phyloP scores from a whole-genome alignment of 2,113 vertebrate species.

The Dipodomys stephensi region DNA sequence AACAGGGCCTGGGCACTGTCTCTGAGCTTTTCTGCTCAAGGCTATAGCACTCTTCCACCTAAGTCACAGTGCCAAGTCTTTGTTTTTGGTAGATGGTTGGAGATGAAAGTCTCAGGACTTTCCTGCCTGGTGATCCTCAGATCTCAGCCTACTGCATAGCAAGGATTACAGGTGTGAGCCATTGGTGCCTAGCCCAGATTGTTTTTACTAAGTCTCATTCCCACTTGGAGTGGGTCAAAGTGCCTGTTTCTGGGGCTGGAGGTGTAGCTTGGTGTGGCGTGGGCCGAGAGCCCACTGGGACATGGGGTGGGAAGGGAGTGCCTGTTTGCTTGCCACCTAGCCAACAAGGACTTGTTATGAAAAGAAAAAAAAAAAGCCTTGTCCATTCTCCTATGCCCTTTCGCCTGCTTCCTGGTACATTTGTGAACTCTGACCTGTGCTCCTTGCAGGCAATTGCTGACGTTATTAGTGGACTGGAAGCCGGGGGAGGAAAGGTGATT shows the following conservation, averaged over 20 bases:
- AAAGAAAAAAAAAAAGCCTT: neutral
- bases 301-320: neutral
- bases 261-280: neutral
- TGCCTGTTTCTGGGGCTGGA: neutral
- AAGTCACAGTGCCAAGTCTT: too few species aligned
- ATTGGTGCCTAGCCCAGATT: too few species aligned
- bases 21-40: too few species aligned
- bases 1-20: too few species aligned
- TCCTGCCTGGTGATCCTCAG: too few species aligned
- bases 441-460: constrained; percentile 2
- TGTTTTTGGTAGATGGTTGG: too few species aligned
- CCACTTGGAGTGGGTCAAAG: neutral
- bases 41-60: too few species aligned
- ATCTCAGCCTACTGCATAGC: too few species aligned
- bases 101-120: too few species aligned
- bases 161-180: too few species aligned
- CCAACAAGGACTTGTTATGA: constrained; percentile 3
- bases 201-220: neutral
- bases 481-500: neutral
- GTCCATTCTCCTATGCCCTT: constrained; percentile 1
- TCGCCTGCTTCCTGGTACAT: constrained; percentile 4
- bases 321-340: neutral
- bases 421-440: neutral
- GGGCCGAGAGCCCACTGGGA: neutral
- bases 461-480: neutral